These are phyloP conservation scores for Thysanoteuthis rhombus DNA, from an alignment of 2,888 invertebrate genomes.

Conservation along the genomic window DNA sequence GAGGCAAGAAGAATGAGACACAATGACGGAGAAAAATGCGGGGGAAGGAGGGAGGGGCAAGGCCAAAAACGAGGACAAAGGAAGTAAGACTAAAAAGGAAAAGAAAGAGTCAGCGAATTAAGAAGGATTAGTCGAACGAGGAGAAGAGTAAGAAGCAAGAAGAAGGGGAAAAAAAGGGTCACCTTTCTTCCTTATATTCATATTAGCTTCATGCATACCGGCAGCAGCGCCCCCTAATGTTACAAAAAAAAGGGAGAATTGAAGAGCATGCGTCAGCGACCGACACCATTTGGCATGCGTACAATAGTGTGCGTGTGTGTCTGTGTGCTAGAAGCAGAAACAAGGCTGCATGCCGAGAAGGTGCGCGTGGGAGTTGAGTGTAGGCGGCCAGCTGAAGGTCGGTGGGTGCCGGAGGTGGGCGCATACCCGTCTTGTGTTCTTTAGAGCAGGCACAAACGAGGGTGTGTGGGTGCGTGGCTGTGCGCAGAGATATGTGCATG, in stretches of 20 bases:
- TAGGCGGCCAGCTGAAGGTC: background rate
- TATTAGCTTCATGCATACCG: background rate
- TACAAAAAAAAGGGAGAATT: background rate
- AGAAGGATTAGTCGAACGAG: background rate
- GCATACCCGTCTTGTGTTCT: background rate
- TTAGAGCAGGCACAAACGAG: background rate
- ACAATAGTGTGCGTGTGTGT: background rate
- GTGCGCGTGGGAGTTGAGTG: background rate
- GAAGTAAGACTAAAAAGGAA: background rate
- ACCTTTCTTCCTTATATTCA: background rate
- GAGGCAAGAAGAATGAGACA: background rate
- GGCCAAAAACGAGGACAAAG: background rate
- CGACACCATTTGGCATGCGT: background rate
- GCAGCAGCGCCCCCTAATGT: too few species aligned
- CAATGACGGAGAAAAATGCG: background rate
- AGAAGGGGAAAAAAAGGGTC: background rate
- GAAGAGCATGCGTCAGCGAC: background rate
- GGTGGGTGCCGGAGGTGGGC: too few species aligned
- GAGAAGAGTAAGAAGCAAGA: background rate
- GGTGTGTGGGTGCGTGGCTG: background rate
- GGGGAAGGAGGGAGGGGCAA: background rate
- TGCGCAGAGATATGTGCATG: background rate
- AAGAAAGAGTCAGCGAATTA: background rate
- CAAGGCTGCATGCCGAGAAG: background rate
- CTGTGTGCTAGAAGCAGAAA: background rate